Conservation (phyloP, 2,888 invertebrate genomes). For the Scotopteryx bipunctaria region DNA sequence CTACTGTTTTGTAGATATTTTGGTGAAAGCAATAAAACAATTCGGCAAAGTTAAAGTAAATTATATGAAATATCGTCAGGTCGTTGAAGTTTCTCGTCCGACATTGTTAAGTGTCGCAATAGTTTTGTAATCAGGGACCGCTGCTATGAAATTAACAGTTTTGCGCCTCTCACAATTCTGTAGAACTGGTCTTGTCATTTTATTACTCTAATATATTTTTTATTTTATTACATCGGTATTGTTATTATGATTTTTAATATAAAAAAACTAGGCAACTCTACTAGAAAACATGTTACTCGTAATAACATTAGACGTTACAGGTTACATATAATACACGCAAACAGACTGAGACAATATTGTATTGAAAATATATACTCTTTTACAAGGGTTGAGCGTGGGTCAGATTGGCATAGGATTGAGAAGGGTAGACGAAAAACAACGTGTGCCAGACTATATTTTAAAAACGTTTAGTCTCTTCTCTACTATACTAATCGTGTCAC, state of each 20-base stretch:
- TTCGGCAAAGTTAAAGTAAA: neutral
- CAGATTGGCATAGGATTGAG: slow-evolving; percentile 8
- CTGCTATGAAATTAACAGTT: neutral
- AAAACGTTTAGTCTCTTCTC: neutral
- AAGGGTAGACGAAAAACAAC: slow-evolving; percentile 5
- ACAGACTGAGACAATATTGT: neutral
- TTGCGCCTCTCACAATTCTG: neutral
- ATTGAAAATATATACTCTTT: slow-evolving; percentile 9
- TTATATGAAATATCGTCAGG: slow-evolving; percentile 8
- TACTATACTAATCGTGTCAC: too few relatives aligned
- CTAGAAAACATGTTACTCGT: too few relatives aligned
- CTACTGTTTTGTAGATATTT: neutral
- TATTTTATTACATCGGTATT: too few relatives aligned
- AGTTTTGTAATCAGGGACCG: neutral
- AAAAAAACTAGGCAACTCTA: too few relatives aligned
- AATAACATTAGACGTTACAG: too few relatives aligned
- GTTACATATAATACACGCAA: neutral
- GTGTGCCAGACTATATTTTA: neutral
- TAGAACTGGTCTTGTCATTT: neutral
- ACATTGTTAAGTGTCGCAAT: neutral
- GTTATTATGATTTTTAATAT: too few relatives aligned
- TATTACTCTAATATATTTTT: too few relatives aligned
- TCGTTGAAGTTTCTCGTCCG: slow-evolving; percentile 4
- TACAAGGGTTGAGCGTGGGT: slow-evolving; percentile 7
- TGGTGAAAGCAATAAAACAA: slow-evolving; percentile 1